phyloP scores from a whole-genome alignment of 2,888 invertebrate species.

The Chelonus formosanus region DNA sequence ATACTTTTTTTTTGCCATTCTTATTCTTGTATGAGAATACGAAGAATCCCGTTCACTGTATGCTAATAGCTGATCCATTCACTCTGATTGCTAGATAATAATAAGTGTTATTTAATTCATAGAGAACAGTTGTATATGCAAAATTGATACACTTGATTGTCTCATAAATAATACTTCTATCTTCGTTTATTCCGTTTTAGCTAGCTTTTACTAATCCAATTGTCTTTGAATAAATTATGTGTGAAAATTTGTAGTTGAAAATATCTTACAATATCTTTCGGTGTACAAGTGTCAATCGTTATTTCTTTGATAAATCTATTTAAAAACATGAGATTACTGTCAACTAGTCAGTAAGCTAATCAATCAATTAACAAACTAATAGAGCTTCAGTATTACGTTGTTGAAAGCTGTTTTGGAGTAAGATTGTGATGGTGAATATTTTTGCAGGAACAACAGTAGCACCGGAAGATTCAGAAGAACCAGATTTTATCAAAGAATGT shows the following conservation, averaged over 20 bases:
- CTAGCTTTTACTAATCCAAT: too few species aligned
- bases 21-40: not conserved
- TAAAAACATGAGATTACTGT: too few species aligned
- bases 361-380: too few species aligned
- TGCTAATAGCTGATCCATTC: conserved; percentile 22
- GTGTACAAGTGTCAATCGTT: too few species aligned
- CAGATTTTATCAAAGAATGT: conserved; percentile 65
- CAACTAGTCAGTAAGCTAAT: too few species aligned
- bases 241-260: too few species aligned
- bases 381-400: too few species aligned
- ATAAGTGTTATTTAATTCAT: conserved; percentile 14
- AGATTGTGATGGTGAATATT: not conserved
- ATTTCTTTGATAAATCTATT: too few species aligned
- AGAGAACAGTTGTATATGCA: conserved; percentile 2
- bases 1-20: conserved; percentile 7
- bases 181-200: not conserved
- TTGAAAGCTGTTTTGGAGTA: too few species aligned
- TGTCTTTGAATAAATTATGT: too few species aligned
- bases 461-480: conserved; percentile 64
- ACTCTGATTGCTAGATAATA: conserved; percentile 33
- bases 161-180: not conserved
- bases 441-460: conserved; percentile 60
- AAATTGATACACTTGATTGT: not conserved
- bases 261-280: too few species aligned
- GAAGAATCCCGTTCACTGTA: conserved; percentile 1